Conservation (phyloP, 2,888 invertebrate genomes). For the Priocnemis perturbator region DNA sequence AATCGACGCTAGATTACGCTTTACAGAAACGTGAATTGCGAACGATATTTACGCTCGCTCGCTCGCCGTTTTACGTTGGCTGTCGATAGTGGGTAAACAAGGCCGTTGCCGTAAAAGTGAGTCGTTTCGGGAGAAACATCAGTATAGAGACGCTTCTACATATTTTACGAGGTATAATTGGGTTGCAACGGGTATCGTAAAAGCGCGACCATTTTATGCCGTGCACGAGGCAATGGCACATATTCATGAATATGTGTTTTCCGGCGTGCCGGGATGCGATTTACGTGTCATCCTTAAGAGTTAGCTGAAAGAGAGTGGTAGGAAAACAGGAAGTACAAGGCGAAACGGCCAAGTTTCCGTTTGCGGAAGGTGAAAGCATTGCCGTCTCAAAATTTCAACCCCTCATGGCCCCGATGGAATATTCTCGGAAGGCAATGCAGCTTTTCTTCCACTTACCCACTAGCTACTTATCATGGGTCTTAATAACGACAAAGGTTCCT, state of each 20-base stretch:
- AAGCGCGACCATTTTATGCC: constrained; percentile 1
- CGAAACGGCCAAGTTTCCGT: too few relatives aligned
- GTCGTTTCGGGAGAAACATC: neutral
- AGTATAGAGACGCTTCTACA: neutral
- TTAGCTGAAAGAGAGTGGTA: neutral
- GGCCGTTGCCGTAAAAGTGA: neutral
- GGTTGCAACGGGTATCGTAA: constrained; percentile 11
- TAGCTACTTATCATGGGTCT: too few relatives aligned
- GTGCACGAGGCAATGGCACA: too few relatives aligned
- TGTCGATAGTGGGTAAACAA: constrained; percentile 6
- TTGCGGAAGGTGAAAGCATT: too few relatives aligned
- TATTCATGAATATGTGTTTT: neutral
- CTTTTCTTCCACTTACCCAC: too few relatives aligned
- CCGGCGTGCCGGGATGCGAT: neutral
- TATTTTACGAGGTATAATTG: constrained; percentile 25
- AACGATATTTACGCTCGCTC: neutral
- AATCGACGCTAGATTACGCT: too few relatives aligned
- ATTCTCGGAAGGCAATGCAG: too few relatives aligned
- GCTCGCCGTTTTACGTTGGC: neutral
- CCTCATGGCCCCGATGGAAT: too few relatives aligned
- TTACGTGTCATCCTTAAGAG: neutral
- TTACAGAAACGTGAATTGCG: too few relatives aligned
- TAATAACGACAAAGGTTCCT: too few relatives aligned
- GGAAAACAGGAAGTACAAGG: neutral
- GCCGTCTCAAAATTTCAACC: too few relatives aligned